Conservation (phyloP, 1,140 invertebrate genomes). For the Leptoteleia sp. region DNA sequence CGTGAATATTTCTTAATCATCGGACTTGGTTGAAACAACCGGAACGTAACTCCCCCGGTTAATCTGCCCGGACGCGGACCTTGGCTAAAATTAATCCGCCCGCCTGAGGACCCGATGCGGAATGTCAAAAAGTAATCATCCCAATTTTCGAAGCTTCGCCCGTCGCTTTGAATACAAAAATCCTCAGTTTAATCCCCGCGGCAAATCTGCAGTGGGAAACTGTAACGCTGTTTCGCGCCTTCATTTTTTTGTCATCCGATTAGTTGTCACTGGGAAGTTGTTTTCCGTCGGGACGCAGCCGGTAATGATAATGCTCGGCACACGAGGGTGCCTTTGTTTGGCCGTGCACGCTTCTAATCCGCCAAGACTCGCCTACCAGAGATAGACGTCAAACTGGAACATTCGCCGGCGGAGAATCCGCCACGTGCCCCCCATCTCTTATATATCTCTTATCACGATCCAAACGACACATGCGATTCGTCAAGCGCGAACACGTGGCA, state of each 20-base stretch:
- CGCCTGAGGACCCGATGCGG: conserved; percentile 12
- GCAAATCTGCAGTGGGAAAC: conserved; percentile 51
- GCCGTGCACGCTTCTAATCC: conserved; percentile 40
- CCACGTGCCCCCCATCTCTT: conserved; percentile 63
- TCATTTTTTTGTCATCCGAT: conserved; percentile 61
- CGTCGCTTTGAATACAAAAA: conserved; percentile 3
- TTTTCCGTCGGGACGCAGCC: conserved; percentile 37
- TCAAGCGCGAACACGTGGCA: conserved; percentile 56
- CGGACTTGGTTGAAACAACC: conserved; percentile 10
- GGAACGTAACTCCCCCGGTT: conserved; percentile 11
- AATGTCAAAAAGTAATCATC: conserved; percentile 34
- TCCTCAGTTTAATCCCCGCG: conserved; percentile 31
- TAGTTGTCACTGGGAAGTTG: conserved; percentile 56
- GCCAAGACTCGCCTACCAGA: conserved; percentile 27
- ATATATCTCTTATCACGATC: conserved; percentile 64
- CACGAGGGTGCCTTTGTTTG: conserved; percentile 56
- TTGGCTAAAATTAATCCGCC: conserved; percentile 32
- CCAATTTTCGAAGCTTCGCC: conserved; percentile 12
- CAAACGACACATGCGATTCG: conserved; percentile 64
- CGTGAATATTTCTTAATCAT: too few species aligned
- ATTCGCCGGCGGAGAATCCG: conserved; percentile 51
- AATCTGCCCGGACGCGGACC: conserved; percentile 1
- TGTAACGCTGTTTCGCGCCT: conserved; percentile 37
- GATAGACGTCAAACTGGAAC: conserved; percentile 54
- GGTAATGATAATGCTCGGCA: conserved; percentile 48